Evolutionary conservation across 2,113 vertebrate genomes (phyloP).

Genomic region (Crypturellus undulatus): DNA sequence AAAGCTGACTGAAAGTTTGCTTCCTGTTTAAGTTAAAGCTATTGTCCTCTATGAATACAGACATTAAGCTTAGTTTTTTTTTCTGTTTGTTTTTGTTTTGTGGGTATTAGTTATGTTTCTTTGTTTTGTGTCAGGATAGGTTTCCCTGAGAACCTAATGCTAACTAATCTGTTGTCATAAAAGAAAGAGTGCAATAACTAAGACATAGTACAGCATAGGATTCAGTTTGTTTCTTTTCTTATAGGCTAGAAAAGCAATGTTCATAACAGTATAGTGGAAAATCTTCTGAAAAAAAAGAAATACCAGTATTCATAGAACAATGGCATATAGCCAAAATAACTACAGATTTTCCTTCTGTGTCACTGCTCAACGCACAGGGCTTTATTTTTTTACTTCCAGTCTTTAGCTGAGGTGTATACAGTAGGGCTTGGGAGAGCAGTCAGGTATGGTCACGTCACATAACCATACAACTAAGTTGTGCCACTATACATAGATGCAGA

Average conservation of each 20-base stretch:
- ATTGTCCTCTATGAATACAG: neutral
- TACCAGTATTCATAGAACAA: neutral
- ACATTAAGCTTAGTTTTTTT: neutral
- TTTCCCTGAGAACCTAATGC: too few species aligned
- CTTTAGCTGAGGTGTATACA: neutral
- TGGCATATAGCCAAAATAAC: neutral
- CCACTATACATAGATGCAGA: fast-evolving
- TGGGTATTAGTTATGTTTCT: too few species aligned
- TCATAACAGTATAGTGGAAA: neutral
- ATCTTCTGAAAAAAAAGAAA: neutral
- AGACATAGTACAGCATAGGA: too few species aligned
- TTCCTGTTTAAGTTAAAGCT: neutral
- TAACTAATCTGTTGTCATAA: too few species aligned
- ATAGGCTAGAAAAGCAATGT: too few species aligned
- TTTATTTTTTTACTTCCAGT: neutral
- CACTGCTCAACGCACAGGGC: neutral
- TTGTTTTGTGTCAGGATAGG: too few species aligned
- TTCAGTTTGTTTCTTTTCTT: neutral
- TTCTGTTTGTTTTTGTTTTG: too few species aligned
- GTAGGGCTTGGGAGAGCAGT: neutral
- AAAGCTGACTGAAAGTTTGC: neutral
- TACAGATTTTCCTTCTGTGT: neutral
- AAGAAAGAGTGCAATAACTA: too few species aligned
- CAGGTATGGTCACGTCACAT: fast-evolving
- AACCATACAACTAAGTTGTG: neutral